phyloP scores from a whole-genome alignment of 2,888 invertebrate species.

The Eretmocerus hayati region DNA sequence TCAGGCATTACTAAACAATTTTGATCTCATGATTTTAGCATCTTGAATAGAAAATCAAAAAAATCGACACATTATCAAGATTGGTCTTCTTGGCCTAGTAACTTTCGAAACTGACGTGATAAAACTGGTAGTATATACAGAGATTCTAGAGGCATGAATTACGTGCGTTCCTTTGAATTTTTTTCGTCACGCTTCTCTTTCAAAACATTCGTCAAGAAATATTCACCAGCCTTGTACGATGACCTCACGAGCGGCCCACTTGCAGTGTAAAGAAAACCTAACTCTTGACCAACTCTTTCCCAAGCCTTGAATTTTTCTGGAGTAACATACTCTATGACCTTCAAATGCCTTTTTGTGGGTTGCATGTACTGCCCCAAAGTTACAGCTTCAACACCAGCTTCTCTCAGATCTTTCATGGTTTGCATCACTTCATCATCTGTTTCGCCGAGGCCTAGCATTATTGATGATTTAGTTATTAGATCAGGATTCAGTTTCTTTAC shows the following conservation, averaged over 20 bases:
- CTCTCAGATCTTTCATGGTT: slow-evolving; percentile 78
- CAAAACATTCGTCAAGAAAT: slow-evolving; percentile 76
- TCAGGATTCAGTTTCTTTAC: slow-evolving; percentile 76
- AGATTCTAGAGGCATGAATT: too few relatives aligned
- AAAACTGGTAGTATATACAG: too few relatives aligned
- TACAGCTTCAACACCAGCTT: slow-evolving; percentile 83
- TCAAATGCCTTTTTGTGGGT: slow-evolving; percentile 92
- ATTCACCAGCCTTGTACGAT: slow-evolving; percentile 97
- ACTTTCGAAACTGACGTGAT: too few relatives aligned
- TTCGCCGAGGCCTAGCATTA: slow-evolving; percentile 96
- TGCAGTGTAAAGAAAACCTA: slow-evolving; percentile 95
- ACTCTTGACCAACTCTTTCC: slow-evolving; percentile 70
- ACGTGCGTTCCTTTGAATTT: slow-evolving; percentile 8
- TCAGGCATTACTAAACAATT: too few relatives aligned
- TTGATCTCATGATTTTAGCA: too few relatives aligned
- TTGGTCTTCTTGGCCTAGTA: too few relatives aligned
- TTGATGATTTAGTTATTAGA: slow-evolving; percentile 92
- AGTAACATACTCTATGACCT: slow-evolving; percentile 92
- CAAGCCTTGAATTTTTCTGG: slow-evolving; percentile 87
- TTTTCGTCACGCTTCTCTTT: slow-evolving; percentile 43
- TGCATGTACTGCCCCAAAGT: slow-evolving; percentile 99
- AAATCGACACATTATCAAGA: too few relatives aligned
- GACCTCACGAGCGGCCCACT: slow-evolving; percentile 95
- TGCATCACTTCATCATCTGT: slow-evolving; percentile 78
- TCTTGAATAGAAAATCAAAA: too few relatives aligned